These are phyloP conservation scores for Neuroterus valhalla DNA, from an alignment of 1,140 invertebrate genomes.

Conservation along the genomic window DNA sequence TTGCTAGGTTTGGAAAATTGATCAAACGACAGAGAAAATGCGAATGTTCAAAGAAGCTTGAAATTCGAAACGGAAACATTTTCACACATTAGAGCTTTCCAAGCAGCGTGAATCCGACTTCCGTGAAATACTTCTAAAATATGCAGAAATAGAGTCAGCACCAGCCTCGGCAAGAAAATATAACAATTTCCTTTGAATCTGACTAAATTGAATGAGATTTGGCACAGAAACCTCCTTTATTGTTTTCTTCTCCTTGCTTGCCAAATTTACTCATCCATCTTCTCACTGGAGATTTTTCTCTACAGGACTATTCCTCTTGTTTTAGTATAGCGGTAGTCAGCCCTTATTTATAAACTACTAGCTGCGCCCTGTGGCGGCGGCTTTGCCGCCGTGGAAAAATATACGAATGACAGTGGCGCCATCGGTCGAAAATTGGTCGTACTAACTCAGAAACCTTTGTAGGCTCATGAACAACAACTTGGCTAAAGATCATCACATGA, in stretches of 20 bases:
- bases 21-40: neutral
- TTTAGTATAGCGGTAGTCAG: neutral
- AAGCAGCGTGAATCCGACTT: neutral
- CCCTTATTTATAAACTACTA: neutral
- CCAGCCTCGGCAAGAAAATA: neutral
- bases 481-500: no score
- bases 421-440: no score
- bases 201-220: constrained; percentile 27
- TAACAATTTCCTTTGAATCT: neutral
- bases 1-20: neutral
- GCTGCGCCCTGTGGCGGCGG: no score
- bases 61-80: neutral
- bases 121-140: constrained; percentile 15
- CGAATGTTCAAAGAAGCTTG: constrained; percentile 2
- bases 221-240: constrained; percentile 10
- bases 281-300: neutral
- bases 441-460: no score
- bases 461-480: no score
- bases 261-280: constrained; percentile 3
- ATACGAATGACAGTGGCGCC: no score
- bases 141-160: constrained; percentile 24
- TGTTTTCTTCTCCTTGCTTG: neutral
- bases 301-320: neutral
- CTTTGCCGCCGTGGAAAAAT: no score
- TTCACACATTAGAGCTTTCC: neutral